A percentile compares a stretch with the other conserved stretches of the same genome.
phyloP scores from a whole-genome alignment of 2,888 invertebrate species.

The Ypsolopha sequella region DNA sequence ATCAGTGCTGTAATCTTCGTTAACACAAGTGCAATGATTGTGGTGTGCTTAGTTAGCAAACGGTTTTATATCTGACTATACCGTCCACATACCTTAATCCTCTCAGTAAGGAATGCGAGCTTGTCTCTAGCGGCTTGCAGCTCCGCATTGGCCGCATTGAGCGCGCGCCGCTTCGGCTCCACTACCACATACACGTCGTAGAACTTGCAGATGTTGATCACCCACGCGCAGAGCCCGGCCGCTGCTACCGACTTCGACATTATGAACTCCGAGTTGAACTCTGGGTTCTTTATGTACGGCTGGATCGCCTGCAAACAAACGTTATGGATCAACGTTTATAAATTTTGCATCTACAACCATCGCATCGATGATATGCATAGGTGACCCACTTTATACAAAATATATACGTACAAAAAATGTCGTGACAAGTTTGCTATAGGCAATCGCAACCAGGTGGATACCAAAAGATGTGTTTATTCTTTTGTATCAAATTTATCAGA shows the following conservation, averaged over 20 bases:
- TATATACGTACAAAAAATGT: no score
- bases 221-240: constrained; percentile 95
- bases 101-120: constrained; percentile 80
- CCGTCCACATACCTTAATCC: constrained; percentile 66
- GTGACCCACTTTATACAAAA: no score
- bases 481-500: no score
- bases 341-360: neutral
- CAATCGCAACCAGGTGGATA: no score
- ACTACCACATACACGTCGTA: constrained; percentile 93
- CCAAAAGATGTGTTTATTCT: no score
- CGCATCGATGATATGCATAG: no score
- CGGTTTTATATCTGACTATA: neutral
- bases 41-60: no score
- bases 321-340: neutral
- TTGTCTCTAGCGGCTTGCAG: constrained; percentile 85
- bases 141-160: constrained; percentile 88
- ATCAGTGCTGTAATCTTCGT: no score
- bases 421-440: no score
- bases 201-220: constrained; percentile 90
- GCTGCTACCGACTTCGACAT: constrained; percentile 90
- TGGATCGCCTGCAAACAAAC: constrained; percentile 44
- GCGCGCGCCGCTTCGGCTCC: constrained; percentile 90
- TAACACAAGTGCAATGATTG: no score
- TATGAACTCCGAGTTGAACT: constrained; percentile 89
- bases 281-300: constrained; percentile 75